Percentiles rank a stretch among this genome's conserved stretches.
Conservation (phyloP, 2,888 invertebrate genomes). For the Nysson spinosus region DNA sequence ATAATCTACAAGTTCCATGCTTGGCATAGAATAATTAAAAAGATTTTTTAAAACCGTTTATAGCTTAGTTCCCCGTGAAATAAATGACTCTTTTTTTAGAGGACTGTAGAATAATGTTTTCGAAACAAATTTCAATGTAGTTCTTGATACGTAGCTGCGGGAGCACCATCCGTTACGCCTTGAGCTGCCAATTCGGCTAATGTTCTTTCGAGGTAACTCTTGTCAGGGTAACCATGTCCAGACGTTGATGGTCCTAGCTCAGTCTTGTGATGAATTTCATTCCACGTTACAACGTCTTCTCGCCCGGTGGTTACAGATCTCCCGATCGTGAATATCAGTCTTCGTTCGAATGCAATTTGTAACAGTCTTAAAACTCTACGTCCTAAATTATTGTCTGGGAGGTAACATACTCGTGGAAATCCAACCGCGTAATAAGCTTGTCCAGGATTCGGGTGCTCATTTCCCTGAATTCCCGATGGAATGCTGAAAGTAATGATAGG, state of each 20-base stretch:
- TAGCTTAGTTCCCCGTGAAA: conserved; percentile 43
- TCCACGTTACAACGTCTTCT: conserved; percentile 95
- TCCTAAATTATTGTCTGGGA: conserved; percentile 91
- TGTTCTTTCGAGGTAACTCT: conserved; percentile 85
- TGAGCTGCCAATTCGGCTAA: conserved; percentile 81
- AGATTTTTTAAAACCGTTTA: conserved; percentile 31
- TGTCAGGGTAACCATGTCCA: conserved; percentile 86
- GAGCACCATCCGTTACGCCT: conserved; percentile 78
- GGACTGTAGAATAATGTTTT: background rate
- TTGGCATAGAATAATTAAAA: conserved; percentile 52
- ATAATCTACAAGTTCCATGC: conserved; percentile 63
- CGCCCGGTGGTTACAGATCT: conserved; percentile 93
- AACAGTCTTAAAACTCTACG: conserved; percentile 86
- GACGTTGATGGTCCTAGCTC: conserved; percentile 81
- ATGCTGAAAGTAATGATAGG: conserved; percentile 83
- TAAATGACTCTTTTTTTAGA: conserved; percentile 13
- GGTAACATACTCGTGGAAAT: conserved; percentile 88
- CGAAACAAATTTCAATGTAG: conserved; percentile 59
- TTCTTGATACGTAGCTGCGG: conserved; percentile 71
- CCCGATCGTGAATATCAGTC: conserved; percentile 90
- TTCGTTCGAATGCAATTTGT: conserved; percentile 89
- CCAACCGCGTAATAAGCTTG: conserved; percentile 93
- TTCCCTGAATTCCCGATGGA: conserved; percentile 89
- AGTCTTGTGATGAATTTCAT: conserved; percentile 92
- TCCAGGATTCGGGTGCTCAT: conserved; percentile 89